phyloP scores from a whole-genome alignment of 2,888 invertebrate genomes.

The Petrolisthes cinctipes region DNA sequence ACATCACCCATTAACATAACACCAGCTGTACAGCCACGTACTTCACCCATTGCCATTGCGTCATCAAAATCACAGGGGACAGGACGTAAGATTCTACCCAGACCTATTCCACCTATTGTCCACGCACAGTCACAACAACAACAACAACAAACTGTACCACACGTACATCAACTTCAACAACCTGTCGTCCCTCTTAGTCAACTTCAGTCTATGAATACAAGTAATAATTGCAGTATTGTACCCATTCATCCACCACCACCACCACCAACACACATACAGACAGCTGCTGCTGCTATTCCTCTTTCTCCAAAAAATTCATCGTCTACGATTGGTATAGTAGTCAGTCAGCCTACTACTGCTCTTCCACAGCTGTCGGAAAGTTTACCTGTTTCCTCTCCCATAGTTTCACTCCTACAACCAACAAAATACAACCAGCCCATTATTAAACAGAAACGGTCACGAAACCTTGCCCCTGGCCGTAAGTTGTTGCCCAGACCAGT shows the following conservation, averaged over 20 bases:
- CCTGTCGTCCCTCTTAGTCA: conserved; percentile 12
- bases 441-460: neutral
- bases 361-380: neutral
- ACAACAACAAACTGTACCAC: neutral
- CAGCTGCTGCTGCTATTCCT: neutral
- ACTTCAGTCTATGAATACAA: conserved; percentile 14
- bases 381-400: neutral
- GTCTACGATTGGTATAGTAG: neutral
- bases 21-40: neutral
- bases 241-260: neutral
- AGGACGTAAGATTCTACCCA: neutral
- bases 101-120: neutral
- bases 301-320: neutral
- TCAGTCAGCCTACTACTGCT: neutral
- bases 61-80: neutral
- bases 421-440: neutral
- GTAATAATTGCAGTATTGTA: conserved; percentile 16
- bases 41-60: neutral
- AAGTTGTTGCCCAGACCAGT: neutral
- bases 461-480: neutral
- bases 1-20: neutral
- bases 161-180: neutral
- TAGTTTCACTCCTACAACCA: neutral
- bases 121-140: neutral
- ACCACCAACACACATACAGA: neutral